A percentile compares a stretch with the other conserved stretches of the same genome.
These are phyloP conservation scores for Drosophila ezoana DNA, from an alignment of 2,888 invertebrate genomes.

Conservation along the genomic window DNA sequence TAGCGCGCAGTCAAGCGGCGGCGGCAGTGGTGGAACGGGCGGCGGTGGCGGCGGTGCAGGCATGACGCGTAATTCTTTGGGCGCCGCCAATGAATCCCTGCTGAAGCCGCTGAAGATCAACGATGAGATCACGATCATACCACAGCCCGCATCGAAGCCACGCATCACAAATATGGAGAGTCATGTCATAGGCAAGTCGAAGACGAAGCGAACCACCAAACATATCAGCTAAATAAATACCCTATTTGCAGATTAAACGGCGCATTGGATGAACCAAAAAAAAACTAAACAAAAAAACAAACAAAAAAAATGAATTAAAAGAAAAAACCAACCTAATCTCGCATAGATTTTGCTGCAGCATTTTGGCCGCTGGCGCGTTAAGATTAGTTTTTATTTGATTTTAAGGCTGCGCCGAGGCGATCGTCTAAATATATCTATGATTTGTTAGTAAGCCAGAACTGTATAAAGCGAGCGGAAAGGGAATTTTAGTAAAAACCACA, in stretches of 20 bases:
- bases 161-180: slow-evolving; percentile 85
- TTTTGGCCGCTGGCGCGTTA: slow-evolving; percentile 63
- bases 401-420: slow-evolving; percentile 43
- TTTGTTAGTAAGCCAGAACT: slow-evolving; percentile 58
- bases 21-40: slow-evolving; percentile 57
- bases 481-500: slow-evolving; percentile 42
- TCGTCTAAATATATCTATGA: slow-evolving; percentile 25
- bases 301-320: not conserved
- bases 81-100: slow-evolving; percentile 87
- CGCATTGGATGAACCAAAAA: slow-evolving; percentile 69
- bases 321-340: slow-evolving; percentile 61
- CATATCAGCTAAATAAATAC: not conserved
- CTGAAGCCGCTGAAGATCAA: slow-evolving; percentile 94
- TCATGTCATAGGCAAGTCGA: slow-evolving; percentile 84
- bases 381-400: slow-evolving; percentile 52
- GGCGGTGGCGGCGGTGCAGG: slow-evolving; percentile 59
- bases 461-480: slow-evolving; percentile 61
- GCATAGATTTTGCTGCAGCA: slow-evolving; percentile 69
- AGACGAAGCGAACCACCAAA: not conserved
- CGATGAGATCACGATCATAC: slow-evolving; percentile 95
- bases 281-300: not conserved
- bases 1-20: slow-evolving; percentile 65
- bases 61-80: slow-evolving; percentile 79
- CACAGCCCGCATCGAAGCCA: slow-evolving; percentile 89
- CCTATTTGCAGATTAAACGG: slow-evolving; percentile 57